Evolutionary conservation across 2,888 invertebrate genomes (phyloP).

Genomic region (Artemia sinica): DNA sequence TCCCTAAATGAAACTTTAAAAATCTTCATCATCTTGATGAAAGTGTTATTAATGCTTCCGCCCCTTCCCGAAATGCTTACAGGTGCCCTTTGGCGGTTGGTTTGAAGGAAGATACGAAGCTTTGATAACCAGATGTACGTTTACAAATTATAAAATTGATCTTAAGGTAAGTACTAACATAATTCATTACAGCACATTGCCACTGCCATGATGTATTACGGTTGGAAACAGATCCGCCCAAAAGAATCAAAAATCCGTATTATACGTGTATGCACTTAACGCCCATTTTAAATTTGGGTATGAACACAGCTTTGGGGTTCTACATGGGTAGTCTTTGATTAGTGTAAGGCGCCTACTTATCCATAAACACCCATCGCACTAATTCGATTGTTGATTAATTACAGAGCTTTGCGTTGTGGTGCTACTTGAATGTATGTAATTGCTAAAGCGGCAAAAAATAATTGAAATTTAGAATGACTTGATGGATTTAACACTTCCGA

Average conservation of each 20-base stretch:
- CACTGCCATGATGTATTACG: not conserved
- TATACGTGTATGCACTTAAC: conserved; percentile 10
- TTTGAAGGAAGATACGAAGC: too few relatives aligned
- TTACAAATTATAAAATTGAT: too few relatives aligned
- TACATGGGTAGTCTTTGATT: conserved; percentile 14
- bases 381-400: conserved; percentile 10
- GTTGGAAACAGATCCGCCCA: conserved; percentile 7
- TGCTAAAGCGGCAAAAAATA: too few relatives aligned
- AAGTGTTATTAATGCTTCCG: too few relatives aligned
- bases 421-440: not conserved
- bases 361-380: conserved; percentile 13
- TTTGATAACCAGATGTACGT: too few relatives aligned
- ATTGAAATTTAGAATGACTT: too few relatives aligned
- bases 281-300: not conserved
- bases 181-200: conserved; percentile 4
- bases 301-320: not conserved
- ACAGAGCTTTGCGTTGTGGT: not conserved
- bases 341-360: conserved; percentile 11
- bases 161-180: not conserved
- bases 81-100: too few relatives aligned
- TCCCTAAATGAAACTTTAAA: too few relatives aligned
- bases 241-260: not conserved
- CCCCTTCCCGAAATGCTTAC: too few relatives aligned
- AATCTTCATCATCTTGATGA: too few relatives aligned
- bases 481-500: too few relatives aligned